These are phyloP conservation scores for Chloroceryle aenea DNA, from an alignment of 2,113 vertebrate genomes.

Conservation along the genomic window DNA sequence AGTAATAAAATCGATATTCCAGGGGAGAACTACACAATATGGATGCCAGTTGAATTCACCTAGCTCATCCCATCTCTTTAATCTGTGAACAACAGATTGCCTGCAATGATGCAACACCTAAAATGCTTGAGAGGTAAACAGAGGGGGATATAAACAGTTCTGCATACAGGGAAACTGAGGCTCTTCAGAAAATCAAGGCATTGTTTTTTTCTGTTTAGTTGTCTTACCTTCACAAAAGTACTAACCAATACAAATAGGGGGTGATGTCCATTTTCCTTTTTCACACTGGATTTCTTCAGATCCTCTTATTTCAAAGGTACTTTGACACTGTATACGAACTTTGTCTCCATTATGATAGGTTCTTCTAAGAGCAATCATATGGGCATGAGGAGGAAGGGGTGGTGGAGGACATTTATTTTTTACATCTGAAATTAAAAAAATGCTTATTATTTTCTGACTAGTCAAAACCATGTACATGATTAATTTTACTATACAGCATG, in stretches of 20 bases:
- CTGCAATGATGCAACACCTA: not conserved
- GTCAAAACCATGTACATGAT: not conserved
- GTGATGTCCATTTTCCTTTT: conserved; percentile 77
- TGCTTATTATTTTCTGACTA: not conserved
- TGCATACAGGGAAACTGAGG: not conserved
- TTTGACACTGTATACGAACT: conserved; percentile 56
- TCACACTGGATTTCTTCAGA: conserved; percentile 72
- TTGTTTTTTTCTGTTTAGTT: not conserved
- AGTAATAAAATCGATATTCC: not conserved
- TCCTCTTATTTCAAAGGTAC: conserved; percentile 44
- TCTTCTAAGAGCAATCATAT: not conserved
- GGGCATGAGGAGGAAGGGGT: conserved; percentile 61
- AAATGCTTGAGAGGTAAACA: not conserved
- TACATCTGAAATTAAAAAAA: conserved; percentile 50
- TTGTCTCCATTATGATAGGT: conserved; percentile 60
- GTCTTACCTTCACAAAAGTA: not conserved
- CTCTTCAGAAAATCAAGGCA: not conserved
- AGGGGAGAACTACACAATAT: not conserved
- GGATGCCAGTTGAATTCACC: not conserved
- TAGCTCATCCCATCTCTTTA: not conserved
- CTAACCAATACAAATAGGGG: conserved; percentile 73
- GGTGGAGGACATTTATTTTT: conserved; percentile 76
- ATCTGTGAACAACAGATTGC: fast-evolving
- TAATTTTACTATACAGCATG: not conserved
- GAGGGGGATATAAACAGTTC: not conserved